phyloP scores from a whole-genome alignment of 2,797 vertebrate genomes.

The Eidolon dupreanum region DNA sequence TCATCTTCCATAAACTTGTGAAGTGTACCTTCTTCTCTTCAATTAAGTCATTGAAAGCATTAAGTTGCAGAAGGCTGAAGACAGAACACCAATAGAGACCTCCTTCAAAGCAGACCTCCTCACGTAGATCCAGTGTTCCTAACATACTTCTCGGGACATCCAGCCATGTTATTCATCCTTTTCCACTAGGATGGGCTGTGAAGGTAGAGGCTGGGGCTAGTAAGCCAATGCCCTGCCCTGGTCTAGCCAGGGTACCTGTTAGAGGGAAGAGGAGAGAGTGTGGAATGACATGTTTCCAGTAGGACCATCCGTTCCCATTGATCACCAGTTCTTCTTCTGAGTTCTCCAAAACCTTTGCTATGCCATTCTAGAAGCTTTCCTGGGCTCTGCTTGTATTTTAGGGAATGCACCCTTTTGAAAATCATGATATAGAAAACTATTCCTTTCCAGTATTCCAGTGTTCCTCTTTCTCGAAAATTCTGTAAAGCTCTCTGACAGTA shows the following conservation, averaged over 20 bases:
- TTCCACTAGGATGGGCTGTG: not conserved
- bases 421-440: not conserved
- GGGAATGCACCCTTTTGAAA: not conserved
- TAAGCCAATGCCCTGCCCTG: not conserved
- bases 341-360: not conserved
- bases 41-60: not conserved
- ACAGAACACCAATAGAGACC: not conserved
- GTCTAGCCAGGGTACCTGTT: not conserved
- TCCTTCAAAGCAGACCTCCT: not conserved
- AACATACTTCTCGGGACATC: not conserved
- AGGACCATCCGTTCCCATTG: not conserved
- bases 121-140: not conserved
- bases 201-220: not conserved
- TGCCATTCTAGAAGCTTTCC: not conserved
- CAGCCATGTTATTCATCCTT: not conserved
- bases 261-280: not conserved
- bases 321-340: not conserved
- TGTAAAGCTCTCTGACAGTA: not conserved
- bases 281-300: not conserved
- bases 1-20: not conserved
- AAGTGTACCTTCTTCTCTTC: not conserved
- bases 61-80: not conserved
- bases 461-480: not conserved
- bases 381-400: not conserved
- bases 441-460: not conserved